phyloP scores from a whole-genome alignment of 2,113 vertebrate species.

The Eira barbara region DNA sequence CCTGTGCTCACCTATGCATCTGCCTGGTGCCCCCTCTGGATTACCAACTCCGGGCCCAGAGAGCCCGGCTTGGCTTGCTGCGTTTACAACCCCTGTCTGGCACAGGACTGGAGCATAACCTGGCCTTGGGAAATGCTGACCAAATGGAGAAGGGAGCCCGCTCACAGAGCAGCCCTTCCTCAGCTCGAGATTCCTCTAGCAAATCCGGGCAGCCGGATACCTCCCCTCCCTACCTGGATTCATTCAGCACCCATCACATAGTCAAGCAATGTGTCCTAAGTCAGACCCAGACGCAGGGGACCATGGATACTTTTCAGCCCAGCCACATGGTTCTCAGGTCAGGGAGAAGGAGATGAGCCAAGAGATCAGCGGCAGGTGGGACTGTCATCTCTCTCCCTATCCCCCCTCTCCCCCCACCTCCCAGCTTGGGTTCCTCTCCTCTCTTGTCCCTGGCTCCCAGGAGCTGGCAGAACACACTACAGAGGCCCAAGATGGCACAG shows the following conservation, averaged over 20 bases:
- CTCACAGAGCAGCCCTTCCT: background rate
- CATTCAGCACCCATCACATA: background rate
- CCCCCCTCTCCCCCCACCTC: background rate
- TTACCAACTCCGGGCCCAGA: background rate
- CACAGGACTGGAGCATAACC: background rate
- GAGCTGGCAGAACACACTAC: background rate
- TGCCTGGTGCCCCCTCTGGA: background rate
- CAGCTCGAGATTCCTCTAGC: background rate
- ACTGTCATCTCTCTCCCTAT: background rate
- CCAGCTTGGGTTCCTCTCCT: background rate
- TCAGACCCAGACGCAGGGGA: background rate
- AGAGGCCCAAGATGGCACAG: background rate
- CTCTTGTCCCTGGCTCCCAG: background rate
- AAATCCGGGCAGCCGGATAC: background rate
- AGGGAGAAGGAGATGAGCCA: background rate
- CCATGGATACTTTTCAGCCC: background rate
- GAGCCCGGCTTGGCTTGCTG: background rate
- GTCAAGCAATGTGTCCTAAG: background rate
- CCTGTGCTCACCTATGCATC: too few species aligned
- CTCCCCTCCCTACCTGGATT: background rate
- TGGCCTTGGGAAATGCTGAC: background rate
- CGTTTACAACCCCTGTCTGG: background rate
- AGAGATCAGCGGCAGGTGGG: background rate
- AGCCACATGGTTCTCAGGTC: background rate
- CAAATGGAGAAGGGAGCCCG: background rate